Evolutionary conservation across 2,888 invertebrate genomes (phyloP), one percentile per base, ranked within the genome.

Genomic region (Stramonita haemastoma): DNA sequence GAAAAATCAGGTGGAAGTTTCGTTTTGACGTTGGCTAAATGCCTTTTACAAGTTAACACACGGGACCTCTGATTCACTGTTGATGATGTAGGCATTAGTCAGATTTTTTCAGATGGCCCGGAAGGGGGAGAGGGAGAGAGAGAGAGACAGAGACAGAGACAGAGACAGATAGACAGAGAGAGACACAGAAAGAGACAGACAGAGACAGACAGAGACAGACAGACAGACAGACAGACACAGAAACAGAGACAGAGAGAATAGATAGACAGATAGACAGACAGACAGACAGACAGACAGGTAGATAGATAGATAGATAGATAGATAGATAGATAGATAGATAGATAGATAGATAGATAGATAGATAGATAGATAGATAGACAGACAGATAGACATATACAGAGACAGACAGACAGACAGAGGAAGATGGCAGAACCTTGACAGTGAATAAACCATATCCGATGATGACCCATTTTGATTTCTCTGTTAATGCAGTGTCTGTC

Each of bases 131-230:
- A 26, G 66, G 66, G 66, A 66, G 66, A 26, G 66, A 66, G 66
- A 66, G 66, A 73, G 22, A 73, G 73, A 73, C 11, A n/a, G n/a
- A n/a, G 6, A n/a, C 5, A 73, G n/a, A 73, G 73, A 73, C 26
- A 73, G 73, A 73, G 73, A 73, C n/a, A 73, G n/a, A 73, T 8
- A 73, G 73, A 73, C n/a, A 73, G n/a, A 73, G n/a, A 73, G 73
- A 73, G 73, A 73, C 26, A 73, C n/a, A 73, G n/a, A 73, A 8
- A 73, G 73, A 73, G 73, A 73, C 26, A 73, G 73, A n/a, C 26
- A 73, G n/a, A 73, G n/a, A 73, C n/a, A 73, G n/a, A 73, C 26
- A 73, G n/a, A 73, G n/a, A 73, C 5, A 66, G 4, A 13, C 19
- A 13, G 66, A 66, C 66, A 66, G 5, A 66, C 19, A n/a, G 73